A percentile compares a stretch with the other conserved stretches of the same genome.
Evolutionary conservation across 2,888 invertebrate genomes (phyloP).

Genomic region (Orchesellides sinensis): DNA sequence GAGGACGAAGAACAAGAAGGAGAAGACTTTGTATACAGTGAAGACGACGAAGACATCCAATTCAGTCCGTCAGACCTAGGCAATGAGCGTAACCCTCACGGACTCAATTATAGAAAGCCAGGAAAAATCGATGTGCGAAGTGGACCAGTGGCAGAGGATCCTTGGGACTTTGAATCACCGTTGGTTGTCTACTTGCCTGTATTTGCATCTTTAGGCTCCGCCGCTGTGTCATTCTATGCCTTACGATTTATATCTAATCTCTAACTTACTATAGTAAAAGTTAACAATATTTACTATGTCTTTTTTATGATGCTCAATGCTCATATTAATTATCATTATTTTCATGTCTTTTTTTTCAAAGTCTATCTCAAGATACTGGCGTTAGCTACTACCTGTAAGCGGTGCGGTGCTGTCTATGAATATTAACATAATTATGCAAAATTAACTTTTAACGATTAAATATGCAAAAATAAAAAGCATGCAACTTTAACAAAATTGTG

Average conservation of each 20-base stretch:
- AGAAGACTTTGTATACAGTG: not conserved
- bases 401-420: too few relatives aligned
- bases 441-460: too few relatives aligned
- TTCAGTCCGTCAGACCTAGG: conserved; percentile 27
- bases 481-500: too few relatives aligned
- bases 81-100: not conserved
- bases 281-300: not conserved
- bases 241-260: not conserved
- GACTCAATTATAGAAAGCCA: not conserved
- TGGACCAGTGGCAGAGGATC: conserved; percentile 29
- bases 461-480: too few relatives aligned
- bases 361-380: too few relatives aligned
- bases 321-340: too few relatives aligned
- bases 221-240: not conserved
- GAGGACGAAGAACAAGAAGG: conserved; percentile 35
- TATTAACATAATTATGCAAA: too few relatives aligned
- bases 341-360: too few relatives aligned
- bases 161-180: conserved; percentile 37
- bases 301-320: not conserved
- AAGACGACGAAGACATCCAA: conserved; percentile 36
- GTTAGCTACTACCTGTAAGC: too few relatives aligned
- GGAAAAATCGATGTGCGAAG: conserved; percentile 5
- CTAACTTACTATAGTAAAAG: not conserved
- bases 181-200: conserved; percentile 25
- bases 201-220: conserved; percentile 12